Conservation (phyloP, 2,888 invertebrate genomes). For the Tinea pellionella region DNA sequence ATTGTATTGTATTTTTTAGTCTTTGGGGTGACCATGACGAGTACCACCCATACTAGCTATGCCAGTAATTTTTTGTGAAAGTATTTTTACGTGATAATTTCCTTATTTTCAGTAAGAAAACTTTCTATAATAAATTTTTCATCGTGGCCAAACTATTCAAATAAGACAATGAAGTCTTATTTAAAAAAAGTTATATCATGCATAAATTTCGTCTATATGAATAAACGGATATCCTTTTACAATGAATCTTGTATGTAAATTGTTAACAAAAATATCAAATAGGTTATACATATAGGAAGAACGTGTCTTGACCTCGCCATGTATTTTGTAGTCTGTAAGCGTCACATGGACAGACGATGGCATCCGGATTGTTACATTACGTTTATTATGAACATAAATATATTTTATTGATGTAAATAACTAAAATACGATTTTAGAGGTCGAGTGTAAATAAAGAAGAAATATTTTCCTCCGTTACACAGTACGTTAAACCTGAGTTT, state of each 20-base stretch:
- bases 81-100: too few relatives aligned
- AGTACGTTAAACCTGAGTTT: too few relatives aligned
- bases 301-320: constrained; percentile 14
- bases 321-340: constrained; percentile 15
- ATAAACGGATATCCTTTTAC: constrained; percentile 3
- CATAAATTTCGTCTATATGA: not conserved
- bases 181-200: not conserved
- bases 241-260: not conserved
- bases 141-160: too few relatives aligned
- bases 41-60: too few relatives aligned
- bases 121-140: too few relatives aligned
- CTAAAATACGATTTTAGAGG: not conserved
- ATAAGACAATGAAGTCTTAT: too few relatives aligned
- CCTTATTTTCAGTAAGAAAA: too few relatives aligned
- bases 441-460: too few relatives aligned
- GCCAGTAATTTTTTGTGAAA: too few relatives aligned
- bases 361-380: constrained; percentile 15
- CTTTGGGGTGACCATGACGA: too few relatives aligned
- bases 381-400: not conserved
- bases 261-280: constrained; percentile 8
- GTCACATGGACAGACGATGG: constrained; percentile 16
- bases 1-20: too few relatives aligned
- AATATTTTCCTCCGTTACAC: too few relatives aligned
- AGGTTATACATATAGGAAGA: constrained; percentile 2
- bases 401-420: not conserved